phyloP scores from a whole-genome alignment of 2,797 vertebrate species.

The Odontamblyopus rebecca region DNA sequence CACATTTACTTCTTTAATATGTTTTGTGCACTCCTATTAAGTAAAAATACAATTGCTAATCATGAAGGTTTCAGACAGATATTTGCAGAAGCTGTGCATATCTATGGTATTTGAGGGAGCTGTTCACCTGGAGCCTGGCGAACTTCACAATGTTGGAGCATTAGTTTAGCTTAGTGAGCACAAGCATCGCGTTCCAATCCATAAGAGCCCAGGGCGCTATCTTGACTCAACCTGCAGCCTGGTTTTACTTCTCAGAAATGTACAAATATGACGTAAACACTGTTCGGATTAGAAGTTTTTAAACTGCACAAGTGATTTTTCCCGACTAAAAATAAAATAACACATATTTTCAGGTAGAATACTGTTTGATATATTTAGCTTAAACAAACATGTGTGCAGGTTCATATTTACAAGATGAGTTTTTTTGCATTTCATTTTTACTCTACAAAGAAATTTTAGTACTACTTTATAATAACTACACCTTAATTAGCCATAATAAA shows the following conservation, averaged over 20 bases:
- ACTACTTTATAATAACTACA: too few relatives aligned
- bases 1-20: conserved; percentile 42
- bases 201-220: conserved; percentile 42
- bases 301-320: not conserved
- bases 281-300: conserved; percentile 4
- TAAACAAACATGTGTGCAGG: not conserved
- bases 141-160: conserved; percentile 58
- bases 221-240: conserved; percentile 44
- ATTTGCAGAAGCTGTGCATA: conserved; percentile 1
- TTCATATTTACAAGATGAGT: too few relatives aligned
- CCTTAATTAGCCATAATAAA: too few relatives aligned
- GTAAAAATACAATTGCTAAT: conserved; percentile 27
- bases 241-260: conserved; percentile 18
- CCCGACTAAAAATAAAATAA: not conserved
- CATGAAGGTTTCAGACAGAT: conserved; percentile 5
- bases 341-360: not conserved
- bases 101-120: conserved; percentile 25
- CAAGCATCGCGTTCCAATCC: conserved; percentile 25
- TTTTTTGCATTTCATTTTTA: too few relatives aligned
- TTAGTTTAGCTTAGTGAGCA: conserved; percentile 62
- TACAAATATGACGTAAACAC: conserved; percentile 10
- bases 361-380: not conserved
- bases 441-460: too few relatives aligned
- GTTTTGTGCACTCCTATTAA: conserved; percentile 37
- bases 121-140: conserved; percentile 57